Evolutionary conservation across 2,113 vertebrate genomes (phyloP).

Genomic region (Albula goreensis): DNA sequence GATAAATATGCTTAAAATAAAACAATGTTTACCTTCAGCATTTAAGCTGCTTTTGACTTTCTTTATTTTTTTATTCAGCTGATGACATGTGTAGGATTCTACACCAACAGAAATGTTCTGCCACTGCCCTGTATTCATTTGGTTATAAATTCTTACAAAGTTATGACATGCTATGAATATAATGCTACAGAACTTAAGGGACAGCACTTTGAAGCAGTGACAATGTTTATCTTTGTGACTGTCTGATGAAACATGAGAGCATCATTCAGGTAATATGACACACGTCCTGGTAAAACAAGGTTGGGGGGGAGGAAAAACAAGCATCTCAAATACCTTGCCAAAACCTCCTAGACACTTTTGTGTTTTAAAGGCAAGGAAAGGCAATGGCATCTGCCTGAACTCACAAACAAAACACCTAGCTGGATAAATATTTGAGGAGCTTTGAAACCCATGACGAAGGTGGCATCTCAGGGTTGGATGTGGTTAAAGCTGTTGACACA

Average conservation of each 20-base stretch:
- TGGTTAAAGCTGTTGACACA: background rate
- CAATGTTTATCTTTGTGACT: background rate
- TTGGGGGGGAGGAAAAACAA: background rate
- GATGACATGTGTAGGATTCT: too few species aligned
- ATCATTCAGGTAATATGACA: background rate
- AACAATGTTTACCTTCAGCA: too few species aligned
- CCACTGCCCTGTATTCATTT: too few species aligned
- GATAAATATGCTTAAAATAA: too few species aligned
- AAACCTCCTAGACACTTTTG: background rate
- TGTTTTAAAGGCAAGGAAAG: background rate
- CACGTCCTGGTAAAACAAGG: background rate
- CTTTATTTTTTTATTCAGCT: too few species aligned
- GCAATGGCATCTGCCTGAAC: background rate
- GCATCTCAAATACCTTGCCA: background rate
- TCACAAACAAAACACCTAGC: background rate
- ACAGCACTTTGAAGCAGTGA: background rate
- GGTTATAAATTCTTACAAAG: too few species aligned
- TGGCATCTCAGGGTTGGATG: background rate
- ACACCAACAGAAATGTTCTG: too few species aligned
- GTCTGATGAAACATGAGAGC: background rate
- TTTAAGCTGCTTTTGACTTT: too few species aligned
- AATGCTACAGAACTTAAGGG: background rate
- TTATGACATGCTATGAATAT: too few species aligned
- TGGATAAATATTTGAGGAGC: background rate
- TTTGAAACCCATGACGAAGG: background rate